phyloP scores from a whole-genome alignment of 1,140 invertebrate species.

The Lucilia cuprina region DNA sequence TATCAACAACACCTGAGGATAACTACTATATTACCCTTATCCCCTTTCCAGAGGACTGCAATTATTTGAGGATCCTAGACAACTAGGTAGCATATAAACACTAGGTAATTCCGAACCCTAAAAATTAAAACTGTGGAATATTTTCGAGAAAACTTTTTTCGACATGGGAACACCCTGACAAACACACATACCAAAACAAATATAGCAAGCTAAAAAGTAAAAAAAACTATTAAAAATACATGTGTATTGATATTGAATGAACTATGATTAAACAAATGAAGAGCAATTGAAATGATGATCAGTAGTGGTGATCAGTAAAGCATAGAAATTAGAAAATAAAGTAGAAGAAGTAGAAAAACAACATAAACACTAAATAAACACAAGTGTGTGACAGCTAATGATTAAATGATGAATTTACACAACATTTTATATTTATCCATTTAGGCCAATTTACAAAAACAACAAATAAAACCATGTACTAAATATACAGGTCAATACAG shows the following conservation, averaged over 20 bases:
- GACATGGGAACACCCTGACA: neutral
- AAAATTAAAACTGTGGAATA: no score
- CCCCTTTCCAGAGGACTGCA: no score
- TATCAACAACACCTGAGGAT: no score
- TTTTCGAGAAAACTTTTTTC: neutral
- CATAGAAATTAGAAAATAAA: neutral
- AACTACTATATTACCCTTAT: no score
- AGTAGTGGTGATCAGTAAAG: conserved; percentile 1
- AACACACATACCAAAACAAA: neutral
- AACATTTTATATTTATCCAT: neutral
- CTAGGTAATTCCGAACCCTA: no score
- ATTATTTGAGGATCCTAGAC: no score
- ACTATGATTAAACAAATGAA: neutral
- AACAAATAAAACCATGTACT: neutral
- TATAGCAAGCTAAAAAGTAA: neutral
- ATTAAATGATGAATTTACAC: neutral
- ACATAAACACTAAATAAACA: neutral
- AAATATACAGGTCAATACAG: neutral
- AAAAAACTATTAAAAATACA: neutral
- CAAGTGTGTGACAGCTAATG: conserved; percentile 4
- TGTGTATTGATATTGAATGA: neutral
- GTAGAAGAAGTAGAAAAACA: neutral
- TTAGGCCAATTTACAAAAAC: neutral
- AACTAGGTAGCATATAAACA: no score
- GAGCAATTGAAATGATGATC: neutral